phyloP scores from a whole-genome alignment of 1,140 invertebrate genomes.

The Agrilus planipennis region DNA sequence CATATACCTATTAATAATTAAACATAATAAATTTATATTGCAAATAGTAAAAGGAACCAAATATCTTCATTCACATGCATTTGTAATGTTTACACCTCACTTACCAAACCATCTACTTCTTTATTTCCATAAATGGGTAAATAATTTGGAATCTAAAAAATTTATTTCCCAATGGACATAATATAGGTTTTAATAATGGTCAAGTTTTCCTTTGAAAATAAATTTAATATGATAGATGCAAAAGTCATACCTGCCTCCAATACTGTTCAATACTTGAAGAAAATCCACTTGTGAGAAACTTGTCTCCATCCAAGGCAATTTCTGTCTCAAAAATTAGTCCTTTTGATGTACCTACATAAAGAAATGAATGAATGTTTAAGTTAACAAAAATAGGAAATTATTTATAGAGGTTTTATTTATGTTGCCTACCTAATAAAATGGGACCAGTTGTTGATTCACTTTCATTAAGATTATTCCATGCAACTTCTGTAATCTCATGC shows the following conservation, averaged over 20 bases:
- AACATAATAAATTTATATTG: not conserved
- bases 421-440: constrained; percentile 67
- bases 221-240: constrained; percentile 4
- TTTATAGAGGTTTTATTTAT: not conserved
- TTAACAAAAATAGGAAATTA: not conserved
- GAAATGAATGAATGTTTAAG: constrained; percentile 8
- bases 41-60: not conserved
- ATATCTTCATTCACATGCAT: not conserved
- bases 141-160: constrained; percentile 58
- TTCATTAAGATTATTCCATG: constrained; percentile 71
- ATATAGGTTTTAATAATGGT: too few species aligned
- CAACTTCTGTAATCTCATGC: constrained; percentile 82
- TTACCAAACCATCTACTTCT: constrained; percentile 62
- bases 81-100: too few species aligned
- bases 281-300: constrained; percentile 49
- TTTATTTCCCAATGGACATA: too few species aligned
- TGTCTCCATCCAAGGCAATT: constrained; percentile 64
- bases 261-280: constrained; percentile 66
- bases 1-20: not conserved
- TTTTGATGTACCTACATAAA: constrained; percentile 61
- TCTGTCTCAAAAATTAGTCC: constrained; percentile 89
- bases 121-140: constrained; percentile 56
- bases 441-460: constrained; percentile 60
- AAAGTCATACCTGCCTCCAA: constrained; percentile 65
- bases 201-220: too few species aligned